These are phyloP conservation scores for Drosophila aldrichi DNA, from an alignment of 2,888 invertebrate genomes.

Conservation along the genomic window DNA sequence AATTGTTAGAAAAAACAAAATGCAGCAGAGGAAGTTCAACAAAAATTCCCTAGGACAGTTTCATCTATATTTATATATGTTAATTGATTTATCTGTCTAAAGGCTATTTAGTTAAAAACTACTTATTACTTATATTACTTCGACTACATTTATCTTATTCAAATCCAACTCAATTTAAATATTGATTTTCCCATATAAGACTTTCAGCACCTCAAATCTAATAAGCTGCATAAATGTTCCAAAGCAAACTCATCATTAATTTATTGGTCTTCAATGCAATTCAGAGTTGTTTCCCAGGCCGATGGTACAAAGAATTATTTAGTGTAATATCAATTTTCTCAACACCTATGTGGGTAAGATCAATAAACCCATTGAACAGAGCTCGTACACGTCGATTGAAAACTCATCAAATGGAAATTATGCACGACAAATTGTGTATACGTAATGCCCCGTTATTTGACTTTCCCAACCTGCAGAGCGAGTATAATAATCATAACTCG, in stretches of 20 bases:
- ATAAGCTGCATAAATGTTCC: conserved; percentile 16
- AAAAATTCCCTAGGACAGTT: too few relatives aligned
- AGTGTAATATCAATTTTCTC: conserved; percentile 63
- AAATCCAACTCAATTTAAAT: too few relatives aligned
- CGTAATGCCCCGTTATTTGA: conserved; percentile 68
- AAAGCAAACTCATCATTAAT: conserved; percentile 15
- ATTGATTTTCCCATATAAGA: conserved; percentile 1
- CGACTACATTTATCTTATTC: too few relatives aligned
- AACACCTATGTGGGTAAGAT: conserved; percentile 69
- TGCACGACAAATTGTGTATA: conserved; percentile 52
- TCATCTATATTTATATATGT: too few relatives aligned
- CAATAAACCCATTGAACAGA: conserved; percentile 68
- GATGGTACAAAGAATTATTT: conserved; percentile 26
- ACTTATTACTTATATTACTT: too few relatives aligned
- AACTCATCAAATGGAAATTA: conserved; percentile 77
- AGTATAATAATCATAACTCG: conserved; percentile 76
- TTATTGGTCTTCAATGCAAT: conserved; percentile 27
- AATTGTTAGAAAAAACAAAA: too few relatives aligned
- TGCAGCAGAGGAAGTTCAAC: too few relatives aligned
- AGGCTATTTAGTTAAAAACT: too few relatives aligned
- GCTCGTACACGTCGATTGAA: conserved; percentile 55
- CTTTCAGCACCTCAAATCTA: conserved; percentile 10
- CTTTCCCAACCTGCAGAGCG: conserved; percentile 68
- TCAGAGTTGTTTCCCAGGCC: conserved; percentile 55
- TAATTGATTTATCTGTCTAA: too few relatives aligned